Percentiles rank a stretch among this genome's conserved stretches.
phyloP scores from a whole-genome alignment of 2,888 invertebrate genomes.

The Parnassius mnemosyne region DNA sequence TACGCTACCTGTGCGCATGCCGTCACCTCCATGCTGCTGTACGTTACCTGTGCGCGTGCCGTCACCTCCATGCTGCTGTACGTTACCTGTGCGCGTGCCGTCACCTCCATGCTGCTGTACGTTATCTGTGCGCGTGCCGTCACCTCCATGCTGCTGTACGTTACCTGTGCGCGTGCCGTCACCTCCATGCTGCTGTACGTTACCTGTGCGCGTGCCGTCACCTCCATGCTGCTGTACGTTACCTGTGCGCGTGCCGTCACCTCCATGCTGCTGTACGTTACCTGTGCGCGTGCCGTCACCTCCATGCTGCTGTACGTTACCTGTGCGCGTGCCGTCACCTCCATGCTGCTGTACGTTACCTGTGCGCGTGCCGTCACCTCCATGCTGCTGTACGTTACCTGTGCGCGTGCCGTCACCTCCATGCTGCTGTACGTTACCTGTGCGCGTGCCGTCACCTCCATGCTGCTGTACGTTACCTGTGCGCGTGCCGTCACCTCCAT shows the following conservation, averaged over 20 bases:
- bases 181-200: slow-evolving; percentile 48
- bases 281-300: slow-evolving; percentile 52
- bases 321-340: slow-evolving; percentile 55
- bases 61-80: slow-evolving; percentile 51
- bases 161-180: slow-evolving; percentile 39
- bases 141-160: slow-evolving; percentile 49
- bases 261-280: slow-evolving; percentile 34
- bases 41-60: slow-evolving; percentile 35
- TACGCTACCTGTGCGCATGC: slow-evolving; percentile 36
- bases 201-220: slow-evolving; percentile 47
- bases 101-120: slow-evolving; percentile 51
- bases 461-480: slow-evolving; percentile 28
- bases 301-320: slow-evolving; percentile 33
- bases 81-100: slow-evolving; percentile 35
- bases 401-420: slow-evolving; percentile 55
- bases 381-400: slow-evolving; percentile 26
- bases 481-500: slow-evolving; percentile 55
- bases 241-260: slow-evolving; percentile 53
- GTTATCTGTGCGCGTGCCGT: slow-evolving; percentile 38
- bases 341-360: slow-evolving; percentile 30
- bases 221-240: slow-evolving; percentile 39
- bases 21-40: slow-evolving; percentile 51
- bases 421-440: slow-evolving; percentile 27
- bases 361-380: slow-evolving; percentile 57
- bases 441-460: slow-evolving; percentile 55